Evolutionary conservation across 1,140 invertebrate species (phyloP), one percentile per base, ranked within the genome.

Genomic region (Caenorhabditis inopinata): DNA sequence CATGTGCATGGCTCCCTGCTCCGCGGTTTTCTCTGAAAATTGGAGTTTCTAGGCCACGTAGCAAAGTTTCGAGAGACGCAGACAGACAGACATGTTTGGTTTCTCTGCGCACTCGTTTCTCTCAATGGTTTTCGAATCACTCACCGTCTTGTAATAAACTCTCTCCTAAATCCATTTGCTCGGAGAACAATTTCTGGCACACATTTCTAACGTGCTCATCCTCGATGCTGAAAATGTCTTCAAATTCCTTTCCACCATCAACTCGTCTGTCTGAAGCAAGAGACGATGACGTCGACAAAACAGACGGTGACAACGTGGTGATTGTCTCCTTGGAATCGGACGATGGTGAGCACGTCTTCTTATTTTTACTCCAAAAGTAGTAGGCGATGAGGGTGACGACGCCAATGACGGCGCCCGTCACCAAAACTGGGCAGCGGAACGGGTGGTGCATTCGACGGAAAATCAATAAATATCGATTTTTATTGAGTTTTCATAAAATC

Each of bases 371-470:
- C 32, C 32, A 68, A 18, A 11, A 68, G 32, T 68, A 68, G 58
- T 68, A 68, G 58, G n/a, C 25, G 32, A 42, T 16, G 1, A 68
- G 32, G 1, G 58, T 12, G 32, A 32, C 58, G 3, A 29, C 58
- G n/a, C 58, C 58, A 18, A 68, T 9, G 1, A 68, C 32, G 3
- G 32, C 58, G 32, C 23, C 32, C 0, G 58, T 38, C 16, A 35
- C 32, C 16, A 68, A 16, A n/a, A 32, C 5, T n/a, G 53, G 53
- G n/a, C 32, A 53, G 12, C 49, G 49, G 23, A 53, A 68, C 32
- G 58, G 58, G n/a, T 18, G 58, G 58, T 68, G 58, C 58, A 68
- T 68, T 68, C 1, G 53, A n/a, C n/a, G n/a, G n/a, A n/a, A n/a
- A n/a, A n/a, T n/a, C n/a, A n/a, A n/a, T n/a, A n/a, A n/a, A n/a